A percentile compares a stretch with the other conserved stretches of the same genome.
These are phyloP conservation scores for Lithophane ornitopus DNA, from an alignment of 2,888 invertebrate genomes.

Conservation along the genomic window DNA sequence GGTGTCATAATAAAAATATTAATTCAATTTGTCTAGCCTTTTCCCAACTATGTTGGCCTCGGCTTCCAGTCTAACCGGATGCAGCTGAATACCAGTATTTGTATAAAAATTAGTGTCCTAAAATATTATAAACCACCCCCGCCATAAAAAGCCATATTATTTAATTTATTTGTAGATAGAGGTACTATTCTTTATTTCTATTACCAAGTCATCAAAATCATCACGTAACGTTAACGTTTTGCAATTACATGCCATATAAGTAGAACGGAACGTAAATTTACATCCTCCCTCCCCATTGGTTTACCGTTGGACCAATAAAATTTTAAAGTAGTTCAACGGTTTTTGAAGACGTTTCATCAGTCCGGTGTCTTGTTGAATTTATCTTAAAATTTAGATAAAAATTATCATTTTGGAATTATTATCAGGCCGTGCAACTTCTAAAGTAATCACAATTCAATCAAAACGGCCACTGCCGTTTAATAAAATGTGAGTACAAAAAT, in stretches of 20 bases:
- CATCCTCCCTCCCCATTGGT: constrained; percentile 75
- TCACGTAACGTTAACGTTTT: background rate
- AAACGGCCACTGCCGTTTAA: constrained; percentile 83
- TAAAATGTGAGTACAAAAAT: constrained; percentile 79
- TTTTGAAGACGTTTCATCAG: constrained; percentile 84
- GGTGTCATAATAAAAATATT: too few relatives aligned
- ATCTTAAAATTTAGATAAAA: constrained; percentile 77
- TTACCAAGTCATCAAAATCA: background rate
- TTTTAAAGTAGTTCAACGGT: constrained; percentile 85
- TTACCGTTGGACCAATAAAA: constrained; percentile 74
- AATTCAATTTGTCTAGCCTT: too few relatives aligned
- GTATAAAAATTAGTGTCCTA: background rate
- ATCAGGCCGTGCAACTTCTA: constrained; percentile 74
- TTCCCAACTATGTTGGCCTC: too few relatives aligned
- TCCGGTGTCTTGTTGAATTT: constrained; percentile 84
- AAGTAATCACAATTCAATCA: constrained; percentile 71
- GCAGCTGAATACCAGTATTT: too few relatives aligned
- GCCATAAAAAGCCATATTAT: background rate
- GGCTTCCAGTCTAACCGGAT: too few relatives aligned
- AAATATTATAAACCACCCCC: background rate
- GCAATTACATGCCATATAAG: background rate
- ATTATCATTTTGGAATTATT: constrained; percentile 72
- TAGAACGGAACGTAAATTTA: constrained; percentile 70
- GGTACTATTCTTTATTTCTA: too few relatives aligned
- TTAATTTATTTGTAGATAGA: background rate